Evolutionary conservation across 2,797 vertebrate genomes (phyloP), one percentile per base, ranked within the genome.

Genomic region (Microctenopoma stevenorrisi): DNA sequence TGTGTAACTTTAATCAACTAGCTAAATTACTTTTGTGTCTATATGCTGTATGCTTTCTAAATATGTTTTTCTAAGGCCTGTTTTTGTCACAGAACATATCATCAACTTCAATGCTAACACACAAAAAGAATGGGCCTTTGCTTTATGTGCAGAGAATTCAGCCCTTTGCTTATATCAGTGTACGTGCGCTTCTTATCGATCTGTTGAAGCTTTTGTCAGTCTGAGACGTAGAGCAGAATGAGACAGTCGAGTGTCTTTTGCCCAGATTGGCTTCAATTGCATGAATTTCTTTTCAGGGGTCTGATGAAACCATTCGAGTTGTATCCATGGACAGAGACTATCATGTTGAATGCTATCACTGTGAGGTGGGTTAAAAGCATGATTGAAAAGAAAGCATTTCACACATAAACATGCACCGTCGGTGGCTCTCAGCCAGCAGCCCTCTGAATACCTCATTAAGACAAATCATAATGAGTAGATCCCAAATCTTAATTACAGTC

Each of bases 321-420:
- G 97, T 99, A 44, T 99, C 97, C 74, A 98, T 98, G 97, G 96
- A 98, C 89, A 96, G 94, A 85, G 97, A 99, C 89, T 99, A 98
- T 84, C 97, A 99, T 0, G 96, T 99, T 86, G 96, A 97, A 66
- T 99, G 97, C 66, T 99, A 99, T 76, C 96, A 95, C 89, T 98
- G 97, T 0, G 97, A 99, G 96, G 97, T 99, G 83, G 64, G 95
- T 88, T 22, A 46, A 3, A 61, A 68, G 65, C 28, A 18, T 16
- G 43, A 25, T 18, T 10, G n/a, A 11, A 22, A 48, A 22, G 5
- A 4, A 48, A 48, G 46, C 46, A 22, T 48, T 48, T 10, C n/a
- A 25, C 18, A 22, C 18, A 11, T 22, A 22, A 62, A 51, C 18
- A 15, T 33, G 30, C 47, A 28, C 14, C 16, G 63, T 54, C 40